These are phyloP conservation scores for Thyatira batis DNA, from an alignment of 2,888 invertebrate genomes.

Conservation along the genomic window DNA sequence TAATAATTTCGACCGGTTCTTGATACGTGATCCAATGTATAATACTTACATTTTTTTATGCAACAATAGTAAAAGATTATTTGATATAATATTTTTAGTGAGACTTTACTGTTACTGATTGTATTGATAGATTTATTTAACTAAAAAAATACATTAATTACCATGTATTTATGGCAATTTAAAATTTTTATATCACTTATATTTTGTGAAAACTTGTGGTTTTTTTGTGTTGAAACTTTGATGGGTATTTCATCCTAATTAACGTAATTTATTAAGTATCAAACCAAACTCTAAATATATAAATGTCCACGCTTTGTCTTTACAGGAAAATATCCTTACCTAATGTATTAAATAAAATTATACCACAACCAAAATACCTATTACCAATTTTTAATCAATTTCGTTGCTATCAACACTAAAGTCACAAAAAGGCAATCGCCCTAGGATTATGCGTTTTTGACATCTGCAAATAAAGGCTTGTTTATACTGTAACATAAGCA, in stretches of 20 bases:
- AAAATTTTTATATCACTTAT: too few relatives aligned
- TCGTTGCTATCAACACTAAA: slow-evolving; percentile 44
- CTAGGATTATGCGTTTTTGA: slow-evolving; percentile 51
- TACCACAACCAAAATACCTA: too few relatives aligned
- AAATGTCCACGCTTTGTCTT: too few relatives aligned
- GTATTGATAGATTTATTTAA: not conserved
- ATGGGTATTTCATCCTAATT: too few relatives aligned
- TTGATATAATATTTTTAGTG: not conserved
- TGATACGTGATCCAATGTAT: slow-evolving; percentile 18
- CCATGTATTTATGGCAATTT: too few relatives aligned
- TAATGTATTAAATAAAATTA: too few relatives aligned
- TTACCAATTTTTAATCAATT: slow-evolving; percentile 8
- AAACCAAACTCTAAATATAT: too few relatives aligned
- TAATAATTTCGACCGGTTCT: slow-evolving; percentile 53
- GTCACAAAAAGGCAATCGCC: slow-evolving; percentile 48
- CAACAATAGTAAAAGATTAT: slow-evolving; percentile 7
- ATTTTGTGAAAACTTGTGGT: too few relatives aligned
- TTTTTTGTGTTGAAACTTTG: too few relatives aligned
- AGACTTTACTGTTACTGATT: not conserved
- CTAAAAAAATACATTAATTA: too few relatives aligned
- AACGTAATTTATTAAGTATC: too few relatives aligned
- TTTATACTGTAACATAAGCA: slow-evolving; percentile 51
- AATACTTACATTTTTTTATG: slow-evolving; percentile 19
- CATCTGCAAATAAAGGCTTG: slow-evolving; percentile 51
- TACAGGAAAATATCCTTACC: too few relatives aligned